These are phyloP conservation scores for Fratercula arctica DNA, from an alignment of 2,797 vertebrate species.

Conservation along the genomic window DNA sequence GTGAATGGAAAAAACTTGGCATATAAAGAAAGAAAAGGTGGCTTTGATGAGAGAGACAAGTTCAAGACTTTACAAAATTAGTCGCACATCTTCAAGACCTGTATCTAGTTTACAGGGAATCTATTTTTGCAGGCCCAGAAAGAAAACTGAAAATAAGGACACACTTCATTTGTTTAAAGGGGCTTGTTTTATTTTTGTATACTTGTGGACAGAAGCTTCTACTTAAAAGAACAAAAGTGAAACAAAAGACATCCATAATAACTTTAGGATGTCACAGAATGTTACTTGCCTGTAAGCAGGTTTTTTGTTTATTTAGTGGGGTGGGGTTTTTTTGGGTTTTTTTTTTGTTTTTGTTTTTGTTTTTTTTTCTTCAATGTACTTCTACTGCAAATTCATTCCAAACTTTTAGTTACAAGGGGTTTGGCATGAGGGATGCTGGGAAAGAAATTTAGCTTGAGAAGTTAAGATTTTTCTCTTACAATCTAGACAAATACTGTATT, in stretches of 20 bases:
- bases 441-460: slow-evolving; percentile 57
- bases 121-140: slow-evolving; percentile 74
- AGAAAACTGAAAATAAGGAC: slow-evolving; percentile 76
- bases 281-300: slow-evolving; percentile 52
- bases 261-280: slow-evolving; percentile 72
- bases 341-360: background rate
- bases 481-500: background rate
- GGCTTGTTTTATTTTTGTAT: slow-evolving; percentile 71
- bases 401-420: slow-evolving; percentile 33
- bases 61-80: slow-evolving; percentile 80
- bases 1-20: slow-evolving; percentile 78
- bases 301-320: background rate
- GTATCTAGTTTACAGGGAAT: slow-evolving; percentile 73
- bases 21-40: slow-evolving; percentile 82
- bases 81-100: slow-evolving; percentile 79
- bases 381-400: slow-evolving; percentile 56
- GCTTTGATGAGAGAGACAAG: slow-evolving; percentile 81
- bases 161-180: slow-evolving; percentile 75
- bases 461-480: slow-evolving; percentile 34
- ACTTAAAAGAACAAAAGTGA: slow-evolving; percentile 77
- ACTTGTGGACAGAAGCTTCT: slow-evolving; percentile 77
- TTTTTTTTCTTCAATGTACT: background rate
- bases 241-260: slow-evolving; percentile 67
- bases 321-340: background rate
- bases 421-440: slow-evolving; percentile 26